Conservation (phyloP, 2,113 vertebrate species). For the Scalopus aquaticus region DNA sequence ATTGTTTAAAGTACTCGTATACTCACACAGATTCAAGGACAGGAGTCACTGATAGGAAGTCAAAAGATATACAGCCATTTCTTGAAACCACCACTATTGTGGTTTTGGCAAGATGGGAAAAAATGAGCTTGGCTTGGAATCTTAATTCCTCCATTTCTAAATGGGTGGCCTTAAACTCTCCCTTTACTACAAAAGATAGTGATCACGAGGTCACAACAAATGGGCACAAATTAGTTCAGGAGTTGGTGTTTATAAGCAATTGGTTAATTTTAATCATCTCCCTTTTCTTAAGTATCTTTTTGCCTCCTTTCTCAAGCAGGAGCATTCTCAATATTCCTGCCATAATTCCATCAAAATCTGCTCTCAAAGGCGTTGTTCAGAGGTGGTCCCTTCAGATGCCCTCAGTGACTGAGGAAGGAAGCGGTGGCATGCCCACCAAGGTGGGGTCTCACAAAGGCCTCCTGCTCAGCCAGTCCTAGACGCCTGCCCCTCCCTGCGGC, state of each 20-base stretch:
- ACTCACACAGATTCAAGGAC: neutral
- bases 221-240: neutral
- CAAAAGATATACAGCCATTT: neutral
- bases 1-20: neutral
- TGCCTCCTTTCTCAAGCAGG: neutral
- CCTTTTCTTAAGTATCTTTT: neutral
- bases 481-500: neutral
- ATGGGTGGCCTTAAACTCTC: neutral
- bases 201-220: neutral
- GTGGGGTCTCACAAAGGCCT: neutral
- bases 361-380: neutral
- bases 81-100: neutral
- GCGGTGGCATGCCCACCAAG: accelerated
- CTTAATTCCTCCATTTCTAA: neutral
- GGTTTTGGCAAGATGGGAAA: constrained; percentile 28
- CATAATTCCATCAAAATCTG: neutral
- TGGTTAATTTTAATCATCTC: neutral
- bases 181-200: neutral
- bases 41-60: neutral
- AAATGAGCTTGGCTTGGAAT: constrained; percentile 10
- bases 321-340: neutral
- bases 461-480: neutral
- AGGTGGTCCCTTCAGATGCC: neutral
- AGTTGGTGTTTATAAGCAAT: neutral
- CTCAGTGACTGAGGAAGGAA: neutral